phyloP scores from a whole-genome alignment of 2,113 vertebrate genomes.

The Clinocottus analis region DNA sequence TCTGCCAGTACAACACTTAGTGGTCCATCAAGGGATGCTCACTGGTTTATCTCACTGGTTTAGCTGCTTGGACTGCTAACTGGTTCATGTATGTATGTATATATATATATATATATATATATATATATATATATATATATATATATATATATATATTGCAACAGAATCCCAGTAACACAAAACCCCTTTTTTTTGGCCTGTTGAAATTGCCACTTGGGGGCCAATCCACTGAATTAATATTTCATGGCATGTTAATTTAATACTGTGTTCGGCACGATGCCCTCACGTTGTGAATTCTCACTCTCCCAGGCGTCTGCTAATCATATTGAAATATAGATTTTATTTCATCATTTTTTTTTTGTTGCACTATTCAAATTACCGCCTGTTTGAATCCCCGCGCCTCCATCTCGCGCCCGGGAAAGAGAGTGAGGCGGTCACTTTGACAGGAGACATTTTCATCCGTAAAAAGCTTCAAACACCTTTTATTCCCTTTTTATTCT shows the following conservation, averaged over 20 bases:
- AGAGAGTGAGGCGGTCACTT: neutral
- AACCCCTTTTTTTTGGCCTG: neutral
- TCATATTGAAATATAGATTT: conserved; percentile 26
- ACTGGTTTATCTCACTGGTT: conserved; percentile 13
- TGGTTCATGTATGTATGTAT: too few species aligned
- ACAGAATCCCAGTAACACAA: neutral
- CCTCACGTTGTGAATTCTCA: conserved; percentile 25
- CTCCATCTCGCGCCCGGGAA: neutral
- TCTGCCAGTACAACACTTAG: neutral
- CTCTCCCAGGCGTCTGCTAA: conserved; percentile 2
- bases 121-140: too few species aligned
- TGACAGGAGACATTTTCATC: neutral
- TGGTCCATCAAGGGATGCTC: neutral
- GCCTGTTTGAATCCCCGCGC: neutral
- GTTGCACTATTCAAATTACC: neutral
- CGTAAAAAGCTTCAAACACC: neutral
- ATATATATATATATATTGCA: neutral
- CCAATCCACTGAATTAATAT: conserved; percentile 34
- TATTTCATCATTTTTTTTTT: too few species aligned
- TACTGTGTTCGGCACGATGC: conserved; percentile 4
- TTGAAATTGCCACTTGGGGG: conserved; percentile 13
- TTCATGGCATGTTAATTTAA: conserved; percentile 55
- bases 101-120: too few species aligned
- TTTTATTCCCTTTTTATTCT: neutral
- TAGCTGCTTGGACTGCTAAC: too few species aligned